Evolutionary conservation across 2,888 invertebrate species (phyloP).

Genomic region (Pheosia gnoma): DNA sequence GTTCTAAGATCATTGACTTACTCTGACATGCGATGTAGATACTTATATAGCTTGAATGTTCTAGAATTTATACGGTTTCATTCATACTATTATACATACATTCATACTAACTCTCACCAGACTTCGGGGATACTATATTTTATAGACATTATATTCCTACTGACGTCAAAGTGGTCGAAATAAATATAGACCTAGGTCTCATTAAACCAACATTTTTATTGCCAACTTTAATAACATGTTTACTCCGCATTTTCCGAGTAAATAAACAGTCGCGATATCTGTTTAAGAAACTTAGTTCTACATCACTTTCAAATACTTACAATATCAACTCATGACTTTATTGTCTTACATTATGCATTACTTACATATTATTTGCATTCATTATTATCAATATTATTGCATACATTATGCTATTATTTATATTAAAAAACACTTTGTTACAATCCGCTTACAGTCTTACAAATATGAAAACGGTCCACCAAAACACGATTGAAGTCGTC

Average conservation of each 20-base stretch:
- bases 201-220: not conserved
- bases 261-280: not conserved
- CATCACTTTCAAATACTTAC: not conserved
- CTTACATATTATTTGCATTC: not conserved
- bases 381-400: conserved; percentile 7
- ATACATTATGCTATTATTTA: not conserved
- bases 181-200: conserved; percentile 3
- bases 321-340: not conserved
- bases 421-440: conserved; percentile 10
- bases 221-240: not conserved
- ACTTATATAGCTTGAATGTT: not conserved
- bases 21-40: not conserved
- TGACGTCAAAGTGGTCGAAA: conserved; percentile 24
- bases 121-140: not conserved
- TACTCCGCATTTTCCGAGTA: not conserved
- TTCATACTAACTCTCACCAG: not conserved
- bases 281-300: not conserved
- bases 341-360: not conserved
- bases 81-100: no score
- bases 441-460: conserved; percentile 1
- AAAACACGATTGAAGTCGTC: conserved; percentile 13
- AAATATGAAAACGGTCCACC: conserved; percentile 16
- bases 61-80: conserved; percentile 2
- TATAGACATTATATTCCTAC: conserved; percentile 8
- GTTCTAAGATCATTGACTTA: not conserved